A percentile compares a stretch with the other conserved stretches of the same genome.
phyloP scores from a whole-genome alignment of 2,797 vertebrate genomes.

The Neomorphus geoffroyi region DNA sequence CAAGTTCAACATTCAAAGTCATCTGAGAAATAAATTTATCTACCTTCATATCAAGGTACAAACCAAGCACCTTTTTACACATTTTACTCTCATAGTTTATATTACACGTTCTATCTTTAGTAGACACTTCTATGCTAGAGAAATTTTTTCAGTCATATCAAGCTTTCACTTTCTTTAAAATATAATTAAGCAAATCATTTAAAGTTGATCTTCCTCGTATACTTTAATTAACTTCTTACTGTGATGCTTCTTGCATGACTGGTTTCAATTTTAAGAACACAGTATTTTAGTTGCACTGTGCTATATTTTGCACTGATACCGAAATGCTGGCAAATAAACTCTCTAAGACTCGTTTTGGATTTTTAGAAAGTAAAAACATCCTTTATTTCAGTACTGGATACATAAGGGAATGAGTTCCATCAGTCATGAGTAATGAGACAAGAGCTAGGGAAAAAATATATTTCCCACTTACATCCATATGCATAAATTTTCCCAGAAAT shows the following conservation, averaged over 20 bases:
- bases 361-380: no score
- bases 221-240: neutral
- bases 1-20: neutral
- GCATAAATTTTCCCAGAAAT: no score
- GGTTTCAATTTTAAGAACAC: no score
- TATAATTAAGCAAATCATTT: neutral
- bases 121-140: neutral
- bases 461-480: no score
- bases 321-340: no score
- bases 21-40: neutral
- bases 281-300: neutral
- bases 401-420: no score
- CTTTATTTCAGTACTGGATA: no score
- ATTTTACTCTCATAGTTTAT: neutral
- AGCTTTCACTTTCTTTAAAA: neutral
- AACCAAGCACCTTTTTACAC: neutral
- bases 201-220: neutral
- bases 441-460: no score
- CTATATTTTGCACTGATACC: neutral
- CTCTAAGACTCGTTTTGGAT: no score
- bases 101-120: neutral
- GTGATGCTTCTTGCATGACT: neutral
- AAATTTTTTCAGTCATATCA: neutral
- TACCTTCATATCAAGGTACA: neutral
- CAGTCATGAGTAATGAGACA: no score